Conservation (phyloP, 2,888 invertebrate genomes). For the Sinopyrophorus schimmeli region DNA sequence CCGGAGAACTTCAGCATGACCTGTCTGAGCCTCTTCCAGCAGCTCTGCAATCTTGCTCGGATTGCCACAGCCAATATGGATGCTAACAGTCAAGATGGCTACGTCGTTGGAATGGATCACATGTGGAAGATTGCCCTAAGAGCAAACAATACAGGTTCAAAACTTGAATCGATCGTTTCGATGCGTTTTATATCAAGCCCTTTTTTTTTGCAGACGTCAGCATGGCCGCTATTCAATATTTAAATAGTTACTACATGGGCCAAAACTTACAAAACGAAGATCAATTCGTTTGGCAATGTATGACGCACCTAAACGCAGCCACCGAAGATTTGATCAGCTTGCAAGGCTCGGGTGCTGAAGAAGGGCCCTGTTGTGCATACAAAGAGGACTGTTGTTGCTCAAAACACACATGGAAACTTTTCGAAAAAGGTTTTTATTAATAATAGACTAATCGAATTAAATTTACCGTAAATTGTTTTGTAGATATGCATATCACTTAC, state of each 20-base stretch:
- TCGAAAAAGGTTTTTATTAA: conserved; percentile 64
- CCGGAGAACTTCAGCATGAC: conserved; percentile 92
- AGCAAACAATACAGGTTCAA: conserved; percentile 85
- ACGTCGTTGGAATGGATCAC: conserved; percentile 88
- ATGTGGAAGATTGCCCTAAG: conserved; percentile 92
- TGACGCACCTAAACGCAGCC: conserved; percentile 86
- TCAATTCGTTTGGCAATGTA: conserved; percentile 91
- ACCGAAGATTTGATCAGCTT: conserved; percentile 67
- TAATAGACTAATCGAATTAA: background rate
- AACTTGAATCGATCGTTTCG: too few species aligned
- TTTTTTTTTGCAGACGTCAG: conserved; percentile 70
- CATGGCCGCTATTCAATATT: conserved; percentile 91
- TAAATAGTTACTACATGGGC: conserved; percentile 93
- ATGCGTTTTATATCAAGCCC: background rate
- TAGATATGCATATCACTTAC: conserved; percentile 84
- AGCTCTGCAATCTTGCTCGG: conserved; percentile 84
- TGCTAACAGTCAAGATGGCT: conserved; percentile 52
- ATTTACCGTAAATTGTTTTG: conserved; percentile 18
- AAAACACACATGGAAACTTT: conserved; percentile 95
- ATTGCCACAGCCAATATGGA: conserved; percentile 75
- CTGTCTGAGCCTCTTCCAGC: conserved; percentile 87
- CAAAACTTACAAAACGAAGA: conserved; percentile 88
- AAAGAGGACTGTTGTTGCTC: conserved; percentile 82
- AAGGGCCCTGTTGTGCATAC: conserved; percentile 87
- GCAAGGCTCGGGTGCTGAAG: conserved; percentile 61